A percentile compares a stretch with the other conserved stretches of the same genome.
phyloP scores from a whole-genome alignment of 2,113 vertebrate genomes.

The Herpetotheres cachinnans region DNA sequence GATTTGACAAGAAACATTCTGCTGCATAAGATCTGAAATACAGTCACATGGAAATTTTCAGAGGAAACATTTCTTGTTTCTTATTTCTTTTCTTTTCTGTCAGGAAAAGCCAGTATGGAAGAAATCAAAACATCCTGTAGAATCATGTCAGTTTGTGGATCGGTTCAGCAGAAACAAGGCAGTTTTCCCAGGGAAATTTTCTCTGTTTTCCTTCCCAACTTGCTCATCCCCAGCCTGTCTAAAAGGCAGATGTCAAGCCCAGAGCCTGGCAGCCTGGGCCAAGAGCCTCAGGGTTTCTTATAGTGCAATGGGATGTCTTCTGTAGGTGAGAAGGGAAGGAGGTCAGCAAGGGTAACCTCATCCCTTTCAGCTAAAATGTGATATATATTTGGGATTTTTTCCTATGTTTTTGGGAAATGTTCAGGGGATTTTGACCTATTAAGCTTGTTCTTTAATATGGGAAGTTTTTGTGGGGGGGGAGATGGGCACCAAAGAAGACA shows the following conservation, averaged over 20 bases:
- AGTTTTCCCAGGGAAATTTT: neutral
- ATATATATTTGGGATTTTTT: neutral
- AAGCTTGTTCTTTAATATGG: neutral
- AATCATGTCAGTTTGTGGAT: neutral
- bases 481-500: neutral
- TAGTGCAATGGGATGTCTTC: neutral
- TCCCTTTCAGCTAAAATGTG: neutral
- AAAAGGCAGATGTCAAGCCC: neutral
- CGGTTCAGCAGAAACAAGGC: neutral
- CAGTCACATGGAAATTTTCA: neutral
- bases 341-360: neutral
- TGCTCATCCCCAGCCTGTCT: neutral
- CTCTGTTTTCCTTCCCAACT: neutral
- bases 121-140: constrained; percentile 4
- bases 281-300: neutral
- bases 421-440: neutral
- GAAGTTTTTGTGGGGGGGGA: neutral
- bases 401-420: neutral
- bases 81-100: neutral
- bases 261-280: neutral
- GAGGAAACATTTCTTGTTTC: neutral
- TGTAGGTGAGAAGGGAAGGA: neutral
- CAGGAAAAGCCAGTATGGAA: neutral
- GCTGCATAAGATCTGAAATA: neutral
- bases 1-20: neutral